Base-by-base conservation (phyloP, 2,113 vertebrate species). In the Pterophyllum scalare region DNA sequence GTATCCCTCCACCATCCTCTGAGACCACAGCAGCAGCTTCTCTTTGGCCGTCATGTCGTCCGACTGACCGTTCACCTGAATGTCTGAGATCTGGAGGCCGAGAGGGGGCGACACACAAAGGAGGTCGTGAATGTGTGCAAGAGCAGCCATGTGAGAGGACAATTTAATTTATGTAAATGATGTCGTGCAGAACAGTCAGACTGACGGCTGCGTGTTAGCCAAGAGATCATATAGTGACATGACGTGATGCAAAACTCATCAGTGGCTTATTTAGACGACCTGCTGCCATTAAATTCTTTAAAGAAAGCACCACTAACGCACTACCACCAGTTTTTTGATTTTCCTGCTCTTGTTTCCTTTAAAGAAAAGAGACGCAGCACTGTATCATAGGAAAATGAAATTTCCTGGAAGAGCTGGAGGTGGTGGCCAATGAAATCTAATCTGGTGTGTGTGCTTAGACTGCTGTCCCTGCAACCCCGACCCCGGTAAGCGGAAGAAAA, bases 11-110 rank as follows among this genome's bases (percentile, higher is more conserved):
- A 97, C 96, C 98, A 98, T 98, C 74, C 98, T 94, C 96, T 99
- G 98, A 0, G 98, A 97, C 98, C 98, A 99, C 4, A 99, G 96
- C 90, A 99, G 95, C 94, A 99, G 96, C 95, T 97, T 98, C 96
- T 99, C 98, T 81, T 99, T 99, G 89, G 98, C 98, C 0, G 98
- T 98, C 98, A 99, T 99, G 94, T 99, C 97, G 83, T 99, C 98
- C 0, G 98, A 99, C 95, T 99, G 98, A 56, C 98, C 98, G 0
- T 95, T 97, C 89, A 99, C 98, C 96, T 99, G 98, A 88, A 99
- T 99, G 94, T 99, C 98, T 0, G 98, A 99, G 94, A 99, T 99
- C 98, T 99, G 95, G 22, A 0, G 52, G 46, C 19, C 10, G 10
- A 77, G 19, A 15, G 13, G 52, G 52, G 15, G 17, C n/a, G 59